A percentile compares a stretch with the other conserved stretches of the same genome.
These are phyloP conservation scores for Microctonus aethiopoides DNA, from an alignment of 2,888 invertebrate species.

Conservation along the genomic window DNA sequence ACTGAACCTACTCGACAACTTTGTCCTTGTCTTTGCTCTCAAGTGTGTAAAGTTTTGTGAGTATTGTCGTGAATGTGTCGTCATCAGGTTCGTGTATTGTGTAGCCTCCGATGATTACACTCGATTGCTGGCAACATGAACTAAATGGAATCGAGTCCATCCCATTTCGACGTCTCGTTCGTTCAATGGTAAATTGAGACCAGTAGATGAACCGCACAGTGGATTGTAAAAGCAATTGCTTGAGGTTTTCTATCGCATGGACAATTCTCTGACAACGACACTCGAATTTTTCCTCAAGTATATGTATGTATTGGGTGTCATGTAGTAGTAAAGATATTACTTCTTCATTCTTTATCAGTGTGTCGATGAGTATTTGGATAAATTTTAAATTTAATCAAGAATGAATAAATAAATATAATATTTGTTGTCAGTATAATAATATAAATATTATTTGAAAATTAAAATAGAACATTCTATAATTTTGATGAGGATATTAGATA, in stretches of 20 bases:
- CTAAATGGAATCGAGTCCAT: constrained; percentile 37
- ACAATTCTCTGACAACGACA: not conserved
- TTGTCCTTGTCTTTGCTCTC: constrained; percentile 3
- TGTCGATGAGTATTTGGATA: no score
- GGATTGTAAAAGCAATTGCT: constrained; percentile 26
- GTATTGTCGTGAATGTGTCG: not conserved
- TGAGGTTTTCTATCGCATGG: constrained; percentile 23
- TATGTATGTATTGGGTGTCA: constrained; percentile 40
- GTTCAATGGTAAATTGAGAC: constrained; percentile 5
- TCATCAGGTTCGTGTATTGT: constrained; percentile 17
- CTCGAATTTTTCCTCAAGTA: constrained; percentile 31
- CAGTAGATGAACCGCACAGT: constrained; percentile 15
- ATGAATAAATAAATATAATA: no score
- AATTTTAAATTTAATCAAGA: no score
- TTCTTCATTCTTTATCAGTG: not conserved
- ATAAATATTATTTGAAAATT: no score
- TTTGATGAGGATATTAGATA: no score
- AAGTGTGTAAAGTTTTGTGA: not conserved
- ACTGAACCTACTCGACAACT: not conserved
- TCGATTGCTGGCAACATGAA: constrained; percentile 38
- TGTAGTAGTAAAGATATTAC: no score
- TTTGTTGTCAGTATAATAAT: no score
- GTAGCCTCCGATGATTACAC: constrained; percentile 36
- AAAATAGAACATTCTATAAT: no score
- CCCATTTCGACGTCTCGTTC: constrained; percentile 24